A percentile compares a stretch with the other conserved stretches of the same genome.
Conservation (phyloP, 2,888 invertebrate species). For the Sceliomorpha sp. region DNA sequence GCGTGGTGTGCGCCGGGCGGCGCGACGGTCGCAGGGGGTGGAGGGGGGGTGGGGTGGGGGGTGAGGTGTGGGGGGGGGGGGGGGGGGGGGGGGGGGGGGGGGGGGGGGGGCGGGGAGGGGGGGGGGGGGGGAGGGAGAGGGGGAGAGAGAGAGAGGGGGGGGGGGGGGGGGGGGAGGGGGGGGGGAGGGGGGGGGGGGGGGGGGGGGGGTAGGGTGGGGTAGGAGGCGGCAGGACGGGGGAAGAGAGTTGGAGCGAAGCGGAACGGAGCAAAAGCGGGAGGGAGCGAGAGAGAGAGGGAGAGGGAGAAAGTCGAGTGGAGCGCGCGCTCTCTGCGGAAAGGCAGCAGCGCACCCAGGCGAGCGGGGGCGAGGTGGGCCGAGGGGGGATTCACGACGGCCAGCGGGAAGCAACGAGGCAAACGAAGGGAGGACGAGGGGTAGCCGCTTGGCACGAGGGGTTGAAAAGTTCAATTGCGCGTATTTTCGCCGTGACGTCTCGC, state of each 20-base stretch:
- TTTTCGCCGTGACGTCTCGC: slow-evolving; percentile 78
- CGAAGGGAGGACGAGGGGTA: slow-evolving; percentile 53
- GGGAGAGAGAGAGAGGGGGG: too few species aligned
- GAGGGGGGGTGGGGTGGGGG: too few species aligned
- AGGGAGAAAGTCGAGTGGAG: slow-evolving; percentile 39
- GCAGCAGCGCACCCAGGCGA: slow-evolving; percentile 28
- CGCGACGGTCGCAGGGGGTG: slow-evolving; percentile 25
- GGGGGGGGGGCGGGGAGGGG: too few species aligned
- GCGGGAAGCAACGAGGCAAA: slow-evolving; percentile 37
- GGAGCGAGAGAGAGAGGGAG: slow-evolving; percentile 16
- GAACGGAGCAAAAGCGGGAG: slow-evolving; percentile 61
- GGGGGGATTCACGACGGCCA: slow-evolving; percentile 18
- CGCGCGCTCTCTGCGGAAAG: too few species aligned
- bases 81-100: too few species aligned
- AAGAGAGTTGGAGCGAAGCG: slow-evolving; percentile 64
- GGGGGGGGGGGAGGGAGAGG: too few species aligned
- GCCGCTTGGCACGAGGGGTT: slow-evolving; percentile 70
- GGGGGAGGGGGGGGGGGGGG: slow-evolving; percentile 68
- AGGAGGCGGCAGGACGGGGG: slow-evolving; percentile 70
- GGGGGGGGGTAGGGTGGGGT: slow-evolving; percentile 57
- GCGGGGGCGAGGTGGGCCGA: slow-evolving; percentile 4
- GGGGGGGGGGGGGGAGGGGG: slow-evolving; percentile 64
- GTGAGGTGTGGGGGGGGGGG: too few species aligned
- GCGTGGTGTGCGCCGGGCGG: too few species aligned
- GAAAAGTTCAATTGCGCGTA: slow-evolving; percentile 80